phyloP scores from a whole-genome alignment of 2,113 vertebrate genomes.

The Pica pica region DNA sequence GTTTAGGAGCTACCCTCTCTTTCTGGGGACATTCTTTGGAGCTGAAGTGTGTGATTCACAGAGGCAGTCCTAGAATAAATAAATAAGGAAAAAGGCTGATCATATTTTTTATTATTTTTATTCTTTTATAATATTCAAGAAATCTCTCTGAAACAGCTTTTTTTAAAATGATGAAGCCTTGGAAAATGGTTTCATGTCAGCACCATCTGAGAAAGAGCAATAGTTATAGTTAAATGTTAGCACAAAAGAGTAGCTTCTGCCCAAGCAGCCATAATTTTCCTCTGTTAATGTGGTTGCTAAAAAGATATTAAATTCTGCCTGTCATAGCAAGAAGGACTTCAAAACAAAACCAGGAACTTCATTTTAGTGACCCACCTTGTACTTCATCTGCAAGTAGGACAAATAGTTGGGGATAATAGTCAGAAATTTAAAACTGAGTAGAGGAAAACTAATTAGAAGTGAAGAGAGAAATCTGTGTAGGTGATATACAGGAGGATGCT shows the following conservation, averaged over 20 bases:
- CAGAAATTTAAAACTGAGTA: not conserved
- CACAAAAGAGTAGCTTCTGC: not conserved
- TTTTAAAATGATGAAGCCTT: not conserved
- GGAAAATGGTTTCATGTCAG: not conserved
- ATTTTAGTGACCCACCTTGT: not conserved
- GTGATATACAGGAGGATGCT: not conserved
- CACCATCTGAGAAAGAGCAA: not conserved
- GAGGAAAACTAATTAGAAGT: not conserved
- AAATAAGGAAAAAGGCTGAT: not conserved
- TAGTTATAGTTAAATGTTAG: not conserved
- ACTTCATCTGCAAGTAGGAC: not conserved
- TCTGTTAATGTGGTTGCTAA: not conserved
- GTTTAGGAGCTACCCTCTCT: not conserved
- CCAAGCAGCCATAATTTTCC: not conserved
- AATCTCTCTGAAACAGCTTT: not conserved
- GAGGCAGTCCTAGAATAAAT: not conserved
- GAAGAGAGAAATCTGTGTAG: not conserved
- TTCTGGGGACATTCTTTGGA: not conserved
- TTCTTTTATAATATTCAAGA: not conserved
- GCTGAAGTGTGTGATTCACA: not conserved
- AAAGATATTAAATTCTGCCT: not conserved
- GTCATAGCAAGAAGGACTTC: not conserved
- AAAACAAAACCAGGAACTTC: not conserved
- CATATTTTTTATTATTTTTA: not conserved
- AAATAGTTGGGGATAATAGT: not conserved